These are phyloP conservation scores for Luidia sarsii DNA, from an alignment of 53 echinoderm and acorn worm species.

Conservation along the genomic window DNA sequence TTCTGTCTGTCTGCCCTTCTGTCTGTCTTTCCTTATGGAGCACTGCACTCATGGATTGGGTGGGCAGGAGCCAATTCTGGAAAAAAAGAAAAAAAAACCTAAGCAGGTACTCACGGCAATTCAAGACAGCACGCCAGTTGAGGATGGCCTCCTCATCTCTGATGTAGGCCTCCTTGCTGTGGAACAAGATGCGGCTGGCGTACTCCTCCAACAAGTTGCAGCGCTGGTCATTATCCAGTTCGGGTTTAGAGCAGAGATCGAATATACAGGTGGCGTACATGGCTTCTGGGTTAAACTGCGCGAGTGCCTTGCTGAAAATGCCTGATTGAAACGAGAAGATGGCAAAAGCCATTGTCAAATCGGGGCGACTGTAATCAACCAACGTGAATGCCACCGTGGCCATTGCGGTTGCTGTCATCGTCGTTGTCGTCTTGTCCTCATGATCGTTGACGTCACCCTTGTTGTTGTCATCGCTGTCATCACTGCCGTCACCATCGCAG, in stretches of 20 bases:
- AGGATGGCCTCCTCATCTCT: not conserved
- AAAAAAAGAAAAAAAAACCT: too few species aligned
- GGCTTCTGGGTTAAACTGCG: not conserved
- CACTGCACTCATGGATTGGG: too few species aligned
- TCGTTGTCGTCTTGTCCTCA: too few species aligned
- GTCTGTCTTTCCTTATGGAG: too few species aligned
- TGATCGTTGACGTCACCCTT: not conserved
- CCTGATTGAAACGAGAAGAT: too few species aligned
- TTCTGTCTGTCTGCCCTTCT: not conserved
- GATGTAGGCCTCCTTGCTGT: not conserved
- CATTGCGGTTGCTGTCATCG: too few species aligned
- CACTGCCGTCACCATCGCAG: not conserved
- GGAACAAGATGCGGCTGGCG: constrained; percentile 15
- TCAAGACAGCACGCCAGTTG: not conserved
- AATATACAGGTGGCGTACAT: constrained; percentile 10
- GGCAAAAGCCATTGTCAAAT: too few species aligned
- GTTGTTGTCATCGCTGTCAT: not conserved
- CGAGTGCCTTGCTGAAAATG: not conserved
- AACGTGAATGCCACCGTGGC: too few species aligned
- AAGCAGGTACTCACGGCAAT: constrained; percentile 39
- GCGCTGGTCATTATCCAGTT: not conserved
- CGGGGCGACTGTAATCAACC: too few species aligned
- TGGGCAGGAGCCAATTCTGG: too few species aligned
- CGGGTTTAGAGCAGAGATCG: constrained; percentile 1
- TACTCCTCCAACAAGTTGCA: constrained; percentile 18